Evolutionary conservation across 2,113 vertebrate species (phyloP).

Genomic region (Hemiprocne comata): DNA sequence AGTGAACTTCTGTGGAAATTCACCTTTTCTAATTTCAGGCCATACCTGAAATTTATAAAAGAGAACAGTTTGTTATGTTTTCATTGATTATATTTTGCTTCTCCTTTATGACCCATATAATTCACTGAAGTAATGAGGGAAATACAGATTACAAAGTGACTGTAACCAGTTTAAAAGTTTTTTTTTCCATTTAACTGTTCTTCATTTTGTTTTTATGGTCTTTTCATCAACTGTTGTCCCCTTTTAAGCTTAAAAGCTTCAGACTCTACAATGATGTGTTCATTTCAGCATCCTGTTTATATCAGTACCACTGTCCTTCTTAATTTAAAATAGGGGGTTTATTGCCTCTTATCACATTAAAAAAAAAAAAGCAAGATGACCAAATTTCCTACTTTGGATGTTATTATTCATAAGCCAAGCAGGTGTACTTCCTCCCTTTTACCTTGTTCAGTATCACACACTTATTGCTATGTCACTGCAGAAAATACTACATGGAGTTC

Average conservation of each 20-base stretch:
- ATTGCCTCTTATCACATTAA: background rate
- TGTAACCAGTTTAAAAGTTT: background rate
- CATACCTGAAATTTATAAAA: conserved; percentile 28
- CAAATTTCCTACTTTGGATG: background rate
- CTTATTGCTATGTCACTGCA: background rate
- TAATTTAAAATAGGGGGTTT: background rate
- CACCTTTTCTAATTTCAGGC: fast-evolving
- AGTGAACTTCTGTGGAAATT: fast-evolving
- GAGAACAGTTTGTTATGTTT: background rate
- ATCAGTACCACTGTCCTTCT: background rate
- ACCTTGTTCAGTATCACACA: background rate
- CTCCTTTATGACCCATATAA: background rate
- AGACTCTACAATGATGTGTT: background rate
- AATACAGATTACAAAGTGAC: background rate
- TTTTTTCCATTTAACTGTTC: background rate
- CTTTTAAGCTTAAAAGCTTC: background rate
- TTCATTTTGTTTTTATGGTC: background rate
- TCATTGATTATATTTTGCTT: background rate
- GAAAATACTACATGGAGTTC: background rate
- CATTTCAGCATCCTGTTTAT: background rate
- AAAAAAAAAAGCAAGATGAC: background rate
- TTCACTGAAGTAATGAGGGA: background rate
- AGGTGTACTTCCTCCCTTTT: background rate
- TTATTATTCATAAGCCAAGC: background rate
- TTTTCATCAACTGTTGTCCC: background rate